Evolutionary conservation across 1,140 invertebrate genomes (phyloP), one percentile per base, ranked within the genome.

Genomic region (Trichomalopsis sarcophagae): DNA sequence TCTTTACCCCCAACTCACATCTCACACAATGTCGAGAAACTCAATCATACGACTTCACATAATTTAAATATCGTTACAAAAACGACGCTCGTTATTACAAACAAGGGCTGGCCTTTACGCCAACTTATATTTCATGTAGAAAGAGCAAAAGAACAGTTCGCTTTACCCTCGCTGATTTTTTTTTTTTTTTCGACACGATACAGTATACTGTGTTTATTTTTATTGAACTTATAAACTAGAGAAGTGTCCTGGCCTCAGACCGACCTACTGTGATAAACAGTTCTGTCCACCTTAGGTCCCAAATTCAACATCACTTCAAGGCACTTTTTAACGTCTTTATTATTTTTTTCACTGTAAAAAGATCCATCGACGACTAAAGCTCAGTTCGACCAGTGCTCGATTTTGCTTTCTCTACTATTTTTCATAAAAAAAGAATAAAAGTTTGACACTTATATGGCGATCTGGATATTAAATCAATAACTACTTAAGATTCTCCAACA

Each of bases 161-260:
- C 77, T 66, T 86, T 77, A 47, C 77, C 47, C 33, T 86, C 44
- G 87, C 85, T 81, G 83, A 50, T 88, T 84, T 1, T 84, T 86
- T 83, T 81, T 81, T 85, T 87, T 85, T 88, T 89, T 88, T 87
- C 88, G 89, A 89, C 89, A 86, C 71, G 84, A 78, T 66, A 27
- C 86, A 89, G 50, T 84, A 27, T 27, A 87, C 86, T 88, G 71
- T 89, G 87, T 85, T 87, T 90, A 87, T 89, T 84, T 85, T 87
- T 90, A 87, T 89, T 84, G 84, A 91, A 88, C 90, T 91, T 91
- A 91, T 78, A 87, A 90, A 87, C 90, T 91, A 91, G 87, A 91
- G 90, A 91, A 91, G 90, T 91, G 89, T 91, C 88, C 89, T 88
- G 87, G 89, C 90, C 88, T 89, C 89, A 88, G 86, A 89, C 89